These are phyloP conservation scores for Brevimyrus niger DNA, from an alignment of 2,113 vertebrate species.

Conservation along the genomic window DNA sequence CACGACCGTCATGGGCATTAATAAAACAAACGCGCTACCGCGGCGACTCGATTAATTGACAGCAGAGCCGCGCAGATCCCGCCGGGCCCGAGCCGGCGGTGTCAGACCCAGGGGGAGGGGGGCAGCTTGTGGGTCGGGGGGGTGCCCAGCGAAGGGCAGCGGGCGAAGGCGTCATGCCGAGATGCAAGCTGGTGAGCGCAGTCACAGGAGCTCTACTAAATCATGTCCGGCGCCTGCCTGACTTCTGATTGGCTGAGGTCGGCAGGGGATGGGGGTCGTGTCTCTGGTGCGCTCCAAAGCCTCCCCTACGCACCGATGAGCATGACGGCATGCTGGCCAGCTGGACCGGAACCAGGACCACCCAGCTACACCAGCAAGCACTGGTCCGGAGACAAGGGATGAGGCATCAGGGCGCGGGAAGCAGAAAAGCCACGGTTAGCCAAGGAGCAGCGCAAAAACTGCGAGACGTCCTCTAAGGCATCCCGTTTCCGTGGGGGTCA, in stretches of 20 bases:
- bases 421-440: background rate
- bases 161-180: background rate
- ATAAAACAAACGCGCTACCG: conserved; percentile 2
- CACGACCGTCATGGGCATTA: conserved; percentile 12
- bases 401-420: background rate
- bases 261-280: background rate
- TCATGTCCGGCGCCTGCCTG: conserved; percentile 17
- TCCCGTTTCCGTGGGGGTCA: background rate
- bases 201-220: conserved; percentile 1
- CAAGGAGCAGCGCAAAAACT: background rate
- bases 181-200: conserved; percentile 5
- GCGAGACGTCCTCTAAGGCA: background rate
- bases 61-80: background rate
- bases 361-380: background rate
- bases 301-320: background rate
- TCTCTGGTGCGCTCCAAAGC: background rate
- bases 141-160: background rate
- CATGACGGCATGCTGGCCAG: background rate
- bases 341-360: background rate
- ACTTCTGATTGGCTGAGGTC: background rate
- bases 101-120: background rate
- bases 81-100: background rate
- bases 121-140: background rate
- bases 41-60: conserved; percentile 13
- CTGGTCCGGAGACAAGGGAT: background rate